Base-by-base conservation (phyloP, 2,113 vertebrate species). In the Percopsis transmontana region DNA sequence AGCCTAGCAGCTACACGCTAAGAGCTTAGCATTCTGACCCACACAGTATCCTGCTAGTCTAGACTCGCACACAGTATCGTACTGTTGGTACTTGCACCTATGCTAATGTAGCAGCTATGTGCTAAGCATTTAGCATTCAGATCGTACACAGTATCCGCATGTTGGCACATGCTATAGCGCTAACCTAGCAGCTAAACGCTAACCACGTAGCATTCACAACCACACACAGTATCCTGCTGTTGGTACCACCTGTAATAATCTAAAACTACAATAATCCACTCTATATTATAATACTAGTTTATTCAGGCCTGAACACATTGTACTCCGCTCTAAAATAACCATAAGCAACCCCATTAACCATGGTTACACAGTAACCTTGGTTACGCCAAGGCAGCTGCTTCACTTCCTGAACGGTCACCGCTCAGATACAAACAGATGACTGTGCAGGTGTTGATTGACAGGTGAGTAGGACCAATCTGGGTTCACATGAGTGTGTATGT, bases 341-440 rank as follows among this genome's bases (percentile, higher is more conserved):
- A n/a, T n/a, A n/a, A n/a, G n/a, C n/a, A n/a, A n/a, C n/a, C n/a
- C n/a, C n/a, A n/a, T n/a, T 33, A 33, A 33, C 27, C 27, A 33
- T 33, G 27, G 2, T 27, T 38, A 24, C 24, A 14, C 14, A 18
- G 57, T 58, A 19, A 51, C 48, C 33, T n/a, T 48, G 13, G 44
- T 40, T 20, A 52, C 8, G 33, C 7, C 24, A 19, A n/a, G n/a
- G 19, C 4, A 14, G 24, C 39, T 21, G 5, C 44, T 19, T 0
- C 38, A 21, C 14, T 77, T 67, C 77, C 85, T 85, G 53, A 87
- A 77, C 18, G 75, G n/a, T 76, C 60, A 81, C 39, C 55, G 21
- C 54, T 77, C 87, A 97, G 96, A 76, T 98, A 96, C 64, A 97
- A 96, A 59, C 95, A 95, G 65, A 93, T 99, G 79, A 99, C 97